phyloP scores from a whole-genome alignment of 2,888 invertebrate genomes.

The Dinocampus coccinellae region DNA sequence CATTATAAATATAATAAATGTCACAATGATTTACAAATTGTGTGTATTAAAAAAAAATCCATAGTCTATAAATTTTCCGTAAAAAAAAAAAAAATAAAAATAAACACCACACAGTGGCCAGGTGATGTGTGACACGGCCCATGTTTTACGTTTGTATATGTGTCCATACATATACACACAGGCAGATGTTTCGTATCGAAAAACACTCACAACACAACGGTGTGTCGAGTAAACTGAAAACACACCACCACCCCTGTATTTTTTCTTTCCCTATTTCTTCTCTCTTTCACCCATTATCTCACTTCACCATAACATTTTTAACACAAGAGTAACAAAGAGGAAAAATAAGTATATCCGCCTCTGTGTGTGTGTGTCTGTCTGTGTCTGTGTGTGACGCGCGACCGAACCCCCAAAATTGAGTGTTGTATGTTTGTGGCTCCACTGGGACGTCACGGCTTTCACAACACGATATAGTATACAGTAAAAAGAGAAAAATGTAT shows the following conservation, averaged over 20 bases:
- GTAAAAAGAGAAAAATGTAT: conserved; percentile 19
- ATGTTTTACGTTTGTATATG: background rate
- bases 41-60: background rate
- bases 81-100: background rate
- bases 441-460: conserved; percentile 29
- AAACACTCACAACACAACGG: conserved; percentile 49
- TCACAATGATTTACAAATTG: background rate
- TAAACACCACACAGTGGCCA: conserved; percentile 49
- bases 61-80: background rate
- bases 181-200: conserved; percentile 61
- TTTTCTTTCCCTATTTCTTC: conserved; percentile 10
- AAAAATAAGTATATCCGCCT: too few species aligned
- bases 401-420: conserved; percentile 6
- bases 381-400: conserved; percentile 1
- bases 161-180: conserved; percentile 27
- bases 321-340: too few species aligned
- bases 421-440: conserved; percentile 3
- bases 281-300: background rate
- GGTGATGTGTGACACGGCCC: conserved; percentile 55
- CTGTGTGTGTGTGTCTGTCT: too few species aligned
- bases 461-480: conserved; percentile 10
- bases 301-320: too few species aligned
- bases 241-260: conserved; percentile 42
- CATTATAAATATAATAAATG: background rate
- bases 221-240: conserved; percentile 42